Percentiles rank a stretch among this genome's conserved stretches.
These are phyloP conservation scores for Stegodyphus dumicola DNA, from an alignment of 1,140 invertebrate species.

Conservation along the genomic window DNA sequence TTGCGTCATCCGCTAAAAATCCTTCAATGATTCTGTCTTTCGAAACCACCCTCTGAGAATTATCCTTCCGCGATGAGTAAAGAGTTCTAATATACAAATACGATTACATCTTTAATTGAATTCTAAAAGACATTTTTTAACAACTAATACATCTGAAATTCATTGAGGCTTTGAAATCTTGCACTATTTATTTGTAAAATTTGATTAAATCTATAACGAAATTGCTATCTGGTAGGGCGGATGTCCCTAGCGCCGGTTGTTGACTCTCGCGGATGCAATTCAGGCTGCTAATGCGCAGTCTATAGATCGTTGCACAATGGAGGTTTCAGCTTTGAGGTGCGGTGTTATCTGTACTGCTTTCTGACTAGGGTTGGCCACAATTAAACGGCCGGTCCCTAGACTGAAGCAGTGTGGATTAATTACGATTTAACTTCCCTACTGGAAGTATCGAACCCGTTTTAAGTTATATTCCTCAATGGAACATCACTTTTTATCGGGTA, in stretches of 20 bases:
- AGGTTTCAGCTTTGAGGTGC: constrained; percentile 26
- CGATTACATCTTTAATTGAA: not conserved
- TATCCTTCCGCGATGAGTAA: constrained; percentile 34
- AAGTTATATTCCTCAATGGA: constrained; percentile 47
- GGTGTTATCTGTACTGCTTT: constrained; percentile 42
- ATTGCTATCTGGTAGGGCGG: constrained; percentile 20
- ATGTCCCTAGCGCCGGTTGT: constrained; percentile 52
- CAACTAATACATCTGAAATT: not conserved
- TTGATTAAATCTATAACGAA: no score
- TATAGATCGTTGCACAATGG: constrained; percentile 56
- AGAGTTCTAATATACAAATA: not conserved
- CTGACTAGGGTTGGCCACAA: constrained; percentile 56
- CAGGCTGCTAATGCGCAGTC: constrained; percentile 46
- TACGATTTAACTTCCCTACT: constrained; percentile 31
- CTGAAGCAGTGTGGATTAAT: constrained; percentile 42
- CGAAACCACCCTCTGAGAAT: constrained; percentile 43
- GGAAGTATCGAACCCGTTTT: constrained; percentile 38
- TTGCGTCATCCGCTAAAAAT: constrained; percentile 45
- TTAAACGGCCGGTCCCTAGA: constrained; percentile 54
- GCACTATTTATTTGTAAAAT: no score
- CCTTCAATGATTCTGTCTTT: constrained; percentile 57
- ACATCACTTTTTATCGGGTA: constrained; percentile 50
- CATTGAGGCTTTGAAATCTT: not conserved
- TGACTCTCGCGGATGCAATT: constrained; percentile 56
- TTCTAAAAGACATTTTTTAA: not conserved